Base-by-base conservation (phyloP, 2,888 invertebrate species). In the Drosophila peninsularis region DNA sequence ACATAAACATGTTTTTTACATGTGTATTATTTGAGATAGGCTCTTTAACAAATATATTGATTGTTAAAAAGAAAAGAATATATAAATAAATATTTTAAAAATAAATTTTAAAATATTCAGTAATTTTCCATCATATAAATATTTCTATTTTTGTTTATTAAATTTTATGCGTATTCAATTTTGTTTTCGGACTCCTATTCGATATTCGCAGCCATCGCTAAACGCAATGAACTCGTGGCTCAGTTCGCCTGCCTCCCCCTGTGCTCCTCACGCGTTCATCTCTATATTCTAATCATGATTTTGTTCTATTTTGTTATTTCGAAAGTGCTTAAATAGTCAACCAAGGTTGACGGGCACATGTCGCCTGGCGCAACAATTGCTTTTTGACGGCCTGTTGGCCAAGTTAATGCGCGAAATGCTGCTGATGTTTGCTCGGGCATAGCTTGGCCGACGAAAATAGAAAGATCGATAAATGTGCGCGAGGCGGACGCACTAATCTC, bases 391-490 rank as follows among this genome's bases (percentile, higher is more conserved):
- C 3, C 37, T 36, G 41, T 61, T 61, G 60, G 41, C 57, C 68
- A 75, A 77, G 78, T 77, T 57, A 72, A 70, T 65, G 58, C 37
- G 37, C 24, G 24, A 45, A 62, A 67, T 62, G 60, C 32, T 58
- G 62, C 36, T 54, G 54, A 49, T 50, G 56, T 19, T 37, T 32
- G 10, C 34, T 19, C 36, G 56, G 30, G 27, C 37, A 27, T n/a
- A 17, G 39, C n/a, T 14, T 32, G 60, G 9, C 14, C 64, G 39
- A 50, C 69, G 39, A 42, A 63, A 70, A 76, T 76, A 76, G 76
- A 76, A 78, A 76, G 76, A 76, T 76, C 76, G 76, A 76, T 76
- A 74, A 52, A 27, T 32, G 50, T 42, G 32, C 34, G 36, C 32
- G 65, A 1, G 9, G n/a, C 37, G 47, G 56, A 27, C 62, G 54